These are phyloP conservation scores for Caretta caretta DNA, from an alignment of 2,113 vertebrate genomes.

Conservation along the genomic window DNA sequence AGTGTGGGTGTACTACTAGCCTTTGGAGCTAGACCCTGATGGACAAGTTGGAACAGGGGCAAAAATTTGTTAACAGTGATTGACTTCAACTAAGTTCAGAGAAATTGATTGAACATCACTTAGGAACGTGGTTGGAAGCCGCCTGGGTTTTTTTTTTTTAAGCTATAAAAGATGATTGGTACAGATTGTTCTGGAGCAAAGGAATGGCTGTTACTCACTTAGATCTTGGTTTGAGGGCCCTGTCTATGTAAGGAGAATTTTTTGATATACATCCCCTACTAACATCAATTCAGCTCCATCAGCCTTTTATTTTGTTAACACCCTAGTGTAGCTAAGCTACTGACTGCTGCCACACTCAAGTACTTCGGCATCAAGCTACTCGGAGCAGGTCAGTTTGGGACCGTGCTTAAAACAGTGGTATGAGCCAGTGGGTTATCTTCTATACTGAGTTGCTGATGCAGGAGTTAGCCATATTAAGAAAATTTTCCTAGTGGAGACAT, in stretches of 20 bases:
- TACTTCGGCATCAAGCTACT: fast-evolving
- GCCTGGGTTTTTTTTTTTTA: neutral
- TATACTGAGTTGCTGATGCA: fast-evolving
- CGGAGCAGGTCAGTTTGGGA: fast-evolving
- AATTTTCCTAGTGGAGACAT: fast-evolving
- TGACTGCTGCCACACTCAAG: neutral
- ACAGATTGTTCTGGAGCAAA: neutral
- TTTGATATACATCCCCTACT: fast-evolving
- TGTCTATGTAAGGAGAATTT: fast-evolving
- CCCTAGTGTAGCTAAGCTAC: neutral
- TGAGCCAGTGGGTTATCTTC: fast-evolving
- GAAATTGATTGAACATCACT: fast-evolving
- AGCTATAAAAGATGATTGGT: fast-evolving
- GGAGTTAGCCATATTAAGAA: fast-evolving
- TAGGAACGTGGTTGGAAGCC: neutral
- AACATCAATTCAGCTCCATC: fast-evolving
- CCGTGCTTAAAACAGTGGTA: fast-evolving
- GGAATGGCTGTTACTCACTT: fast-evolving
- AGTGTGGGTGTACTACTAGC: fast-evolving
- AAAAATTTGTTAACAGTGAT: neutral
- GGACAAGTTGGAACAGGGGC: neutral
- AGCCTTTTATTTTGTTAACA: neutral
- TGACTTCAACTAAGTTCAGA: neutral
- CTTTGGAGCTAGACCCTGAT: fast-evolving
- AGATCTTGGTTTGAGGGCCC: neutral